Base-by-base conservation (phyloP, 2,888 invertebrate genomes). In the Phalera bucephala region DNA sequence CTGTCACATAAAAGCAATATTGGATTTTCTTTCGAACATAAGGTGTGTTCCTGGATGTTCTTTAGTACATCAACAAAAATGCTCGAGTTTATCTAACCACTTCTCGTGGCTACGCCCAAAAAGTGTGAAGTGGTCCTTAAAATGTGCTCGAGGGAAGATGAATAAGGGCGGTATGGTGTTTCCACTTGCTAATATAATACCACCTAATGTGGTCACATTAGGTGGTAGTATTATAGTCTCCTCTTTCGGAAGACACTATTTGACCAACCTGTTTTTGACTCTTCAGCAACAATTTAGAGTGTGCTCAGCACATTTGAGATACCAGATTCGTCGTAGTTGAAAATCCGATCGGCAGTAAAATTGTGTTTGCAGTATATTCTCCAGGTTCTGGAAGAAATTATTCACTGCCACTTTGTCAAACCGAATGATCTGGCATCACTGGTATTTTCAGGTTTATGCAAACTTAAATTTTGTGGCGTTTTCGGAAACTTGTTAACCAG, bases 151-250 rank as follows among this genome's bases (percentile, higher is more conserved):
- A 2, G 36, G 41, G 1, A 41, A 38, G 8, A 42, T 32, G 25
- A 29, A 42, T 26, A 42, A 28, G 0, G 37, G 42, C 12, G 37
- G 29, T 31, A 42, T 37, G 27, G 37, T 42, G 21, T 42, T 38
- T 1, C 37, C 29, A 40, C 37, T 42, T 1, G 33, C 41, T 31
- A 34, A 42, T 2, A 38, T 38, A 0, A 42, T 42, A 23, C 31
- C 37, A n/a, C 37, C 34, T 27, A 41, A 41, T 4, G 41, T 41
- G 17, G 33, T 13, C 1, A 41, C 8, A n/a, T n/a, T n/a, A n/a
- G n/a, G n/a, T n/a, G n/a, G n/a, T n/a, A n/a, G n/a, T n/a, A n/a
- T n/a, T n/a, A n/a, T n/a, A n/a, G 25, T 37, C 37, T 0, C 37
- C 37, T 7, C 37, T 42, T 4, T 42, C 37, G 1, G 30, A 30